These are phyloP conservation scores for Umimayanthus kanabou DNA, from an alignment of 92 coral and sea anemone species.

Conservation along the genomic window DNA sequence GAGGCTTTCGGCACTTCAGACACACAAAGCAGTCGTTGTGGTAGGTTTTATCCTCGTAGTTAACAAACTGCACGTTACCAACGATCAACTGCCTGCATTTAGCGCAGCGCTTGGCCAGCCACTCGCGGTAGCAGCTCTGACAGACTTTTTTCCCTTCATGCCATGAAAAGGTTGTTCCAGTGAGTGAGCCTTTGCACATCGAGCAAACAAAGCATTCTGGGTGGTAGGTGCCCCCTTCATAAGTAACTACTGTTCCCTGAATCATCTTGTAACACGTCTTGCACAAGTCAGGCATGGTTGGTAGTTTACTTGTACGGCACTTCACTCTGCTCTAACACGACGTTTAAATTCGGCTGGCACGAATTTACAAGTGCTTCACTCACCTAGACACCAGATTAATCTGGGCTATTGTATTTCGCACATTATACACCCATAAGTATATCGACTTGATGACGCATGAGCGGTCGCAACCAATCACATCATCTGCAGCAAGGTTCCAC, in stretches of 20 bases:
- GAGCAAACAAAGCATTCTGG: constrained; percentile 60
- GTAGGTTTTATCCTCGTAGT: constrained; percentile 54
- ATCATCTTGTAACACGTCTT: constrained; percentile 33
- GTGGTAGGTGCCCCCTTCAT: constrained; percentile 57
- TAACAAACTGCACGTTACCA: constrained; percentile 55
- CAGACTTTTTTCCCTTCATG: constrained; percentile 57
- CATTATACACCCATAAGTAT: background rate
- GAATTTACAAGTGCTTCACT: constrained; percentile 13
- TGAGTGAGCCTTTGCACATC: constrained; percentile 47
- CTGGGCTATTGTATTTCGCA: background rate
- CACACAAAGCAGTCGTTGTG: constrained; percentile 59
- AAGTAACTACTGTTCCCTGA: constrained; percentile 40
- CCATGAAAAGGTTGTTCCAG: constrained; percentile 58
- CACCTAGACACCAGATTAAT: background rate
- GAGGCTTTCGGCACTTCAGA: constrained; percentile 54
- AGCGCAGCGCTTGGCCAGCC: constrained; percentile 59
- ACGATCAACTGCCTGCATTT: constrained; percentile 50
- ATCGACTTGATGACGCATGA: background rate
- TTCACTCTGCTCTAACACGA: background rate
- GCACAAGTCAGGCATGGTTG: constrained; percentile 34
- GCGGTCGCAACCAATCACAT: background rate
- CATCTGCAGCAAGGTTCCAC: background rate
- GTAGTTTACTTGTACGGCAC: background rate
- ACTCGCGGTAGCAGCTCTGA: constrained; percentile 51
- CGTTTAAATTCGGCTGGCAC: background rate